Evolutionary conservation across 2,797 vertebrate genomes (phyloP).

Genomic region (Microctenopoma stevenorrisi): DNA sequence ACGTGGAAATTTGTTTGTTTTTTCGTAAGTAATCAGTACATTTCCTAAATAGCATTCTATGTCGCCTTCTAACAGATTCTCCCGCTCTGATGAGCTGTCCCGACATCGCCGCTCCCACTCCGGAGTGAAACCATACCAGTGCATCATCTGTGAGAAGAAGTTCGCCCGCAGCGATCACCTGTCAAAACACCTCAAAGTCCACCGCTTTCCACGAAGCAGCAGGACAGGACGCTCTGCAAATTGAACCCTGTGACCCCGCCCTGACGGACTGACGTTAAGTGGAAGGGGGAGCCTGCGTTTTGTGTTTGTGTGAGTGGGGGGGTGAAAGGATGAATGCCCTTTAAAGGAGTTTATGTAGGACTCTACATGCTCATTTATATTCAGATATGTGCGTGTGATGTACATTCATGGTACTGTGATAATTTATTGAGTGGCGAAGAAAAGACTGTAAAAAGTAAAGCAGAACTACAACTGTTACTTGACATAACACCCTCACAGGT

Average conservation of each 20-base stretch:
- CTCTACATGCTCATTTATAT: constrained; percentile 52
- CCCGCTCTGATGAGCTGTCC: constrained; percentile 93
- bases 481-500: constrained; percentile 78
- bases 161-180: constrained; percentile 97
- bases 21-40: neutral
- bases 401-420: constrained; percentile 83
- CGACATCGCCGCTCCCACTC: constrained; percentile 95
- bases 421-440: constrained; percentile 82
- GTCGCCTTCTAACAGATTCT: constrained; percentile 85
- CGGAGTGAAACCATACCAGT: constrained; percentile 95
- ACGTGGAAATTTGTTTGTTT: too few relatives aligned
- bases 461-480: constrained; percentile 83
- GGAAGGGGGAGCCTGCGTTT: constrained; percentile 6
- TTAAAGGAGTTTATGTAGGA: constrained; percentile 50
- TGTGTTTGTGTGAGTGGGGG: constrained; percentile 34
- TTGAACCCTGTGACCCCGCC: constrained; percentile 80
- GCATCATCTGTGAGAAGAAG: constrained; percentile 95
- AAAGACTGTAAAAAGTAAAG: constrained; percentile 66
- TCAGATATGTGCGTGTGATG: constrained; percentile 62
- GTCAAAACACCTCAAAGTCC: constrained; percentile 97
- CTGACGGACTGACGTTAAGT: constrained; percentile 57
- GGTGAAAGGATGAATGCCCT: constrained; percentile 59
- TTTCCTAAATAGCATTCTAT: constrained; percentile 5
- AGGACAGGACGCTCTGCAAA: constrained; percentile 88
- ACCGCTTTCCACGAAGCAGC: constrained; percentile 94